Evolutionary conservation across 2,797 vertebrate species (phyloP), one percentile per base, ranked within the genome.

Genomic region (Gouania willdenowi): DNA sequence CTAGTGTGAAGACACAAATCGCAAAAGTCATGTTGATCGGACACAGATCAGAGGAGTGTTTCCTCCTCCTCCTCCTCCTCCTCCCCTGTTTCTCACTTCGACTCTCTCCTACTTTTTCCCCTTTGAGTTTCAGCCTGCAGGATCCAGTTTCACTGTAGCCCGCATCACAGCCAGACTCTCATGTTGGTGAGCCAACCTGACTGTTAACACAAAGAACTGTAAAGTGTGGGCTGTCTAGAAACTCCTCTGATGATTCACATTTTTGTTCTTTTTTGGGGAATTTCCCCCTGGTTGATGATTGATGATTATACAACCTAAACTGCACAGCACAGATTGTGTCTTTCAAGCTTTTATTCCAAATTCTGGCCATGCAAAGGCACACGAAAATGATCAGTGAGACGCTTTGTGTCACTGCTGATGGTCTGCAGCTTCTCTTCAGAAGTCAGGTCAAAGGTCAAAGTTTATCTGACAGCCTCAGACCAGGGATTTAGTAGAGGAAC

Each of bases 91-190:
- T 42, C 6, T 43, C 18, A 24, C 51, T 46, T 22, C 54, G 7
- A 45, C 8, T 47, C 25, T 46, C 29, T 68, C 56, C 39, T 30
- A 31, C 34, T 56, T 49, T 53, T 49, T 69, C 55, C 57, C 45
- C 56, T 72, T 66, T 58, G 54, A 67, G 44, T 72, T 46, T 58
- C 36, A 47, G 63, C 57, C 63, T 51, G 37, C 47, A 39, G 75
- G 81, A 80, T 83, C 75, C 32, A 42, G 59, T 83, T 82, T 79
- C 82, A 71, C 61, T 66, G 65, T 65, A 74, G 49, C 56, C 71
- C 48, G 29, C 73, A 77, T 82, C 50, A 36, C 62, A 71, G 67
- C 62, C 64, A 80, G 49, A 65, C 57, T 71, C 58, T 57, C 18
- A 50, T 69, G 70, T 58, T 61, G 67, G 68, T 50, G 62, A 74